phyloP scores from a whole-genome alignment of 2,797 vertebrate genomes.

The Etheostoma perlongum region DNA sequence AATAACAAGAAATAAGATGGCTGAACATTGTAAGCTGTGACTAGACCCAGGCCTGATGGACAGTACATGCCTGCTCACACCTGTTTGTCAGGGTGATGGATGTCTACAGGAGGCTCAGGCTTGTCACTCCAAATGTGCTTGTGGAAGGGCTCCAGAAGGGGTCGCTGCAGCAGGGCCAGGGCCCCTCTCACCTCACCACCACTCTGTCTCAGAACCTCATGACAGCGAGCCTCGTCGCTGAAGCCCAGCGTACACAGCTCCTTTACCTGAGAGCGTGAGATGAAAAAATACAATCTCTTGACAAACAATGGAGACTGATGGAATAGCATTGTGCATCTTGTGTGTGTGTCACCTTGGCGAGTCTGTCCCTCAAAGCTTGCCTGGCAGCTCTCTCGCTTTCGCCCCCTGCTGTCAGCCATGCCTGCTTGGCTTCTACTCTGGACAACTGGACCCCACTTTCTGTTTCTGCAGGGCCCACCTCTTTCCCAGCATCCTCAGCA shows the following conservation, averaged over 20 bases:
- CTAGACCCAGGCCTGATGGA: no score
- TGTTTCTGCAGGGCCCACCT: constrained; percentile 7
- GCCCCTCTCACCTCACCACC: constrained; percentile 88
- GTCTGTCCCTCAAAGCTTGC: constrained; percentile 84
- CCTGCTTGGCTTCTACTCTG: constrained; percentile 86
- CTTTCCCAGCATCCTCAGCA: constrained; percentile 27
- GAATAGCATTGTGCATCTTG: not conserved
- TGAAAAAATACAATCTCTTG: not conserved
- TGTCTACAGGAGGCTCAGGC: constrained; percentile 82
- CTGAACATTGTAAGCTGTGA: no score
- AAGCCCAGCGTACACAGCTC: constrained; percentile 86
- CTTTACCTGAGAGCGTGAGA: constrained; percentile 79
- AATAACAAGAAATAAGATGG: no score
- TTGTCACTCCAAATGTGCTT: constrained; percentile 89
- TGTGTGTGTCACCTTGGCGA: constrained; percentile 70
- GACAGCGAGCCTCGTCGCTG: constrained; percentile 78
- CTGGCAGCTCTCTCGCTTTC: constrained; percentile 86
- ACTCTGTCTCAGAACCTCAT: constrained; percentile 87
- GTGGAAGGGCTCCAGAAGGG: constrained; percentile 87
- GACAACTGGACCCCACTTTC: constrained; percentile 68
- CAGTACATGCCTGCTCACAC: constrained; percentile 62
- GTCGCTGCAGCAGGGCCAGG: constrained; percentile 87
- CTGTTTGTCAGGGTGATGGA: constrained; percentile 89
- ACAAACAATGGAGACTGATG: not conserved
- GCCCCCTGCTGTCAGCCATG: constrained; percentile 89